A percentile compares a stretch with the other conserved stretches of the same genome.
Evolutionary conservation across 2,797 vertebrate species (phyloP).

Genomic region (Geotrypetes seraphini): DNA sequence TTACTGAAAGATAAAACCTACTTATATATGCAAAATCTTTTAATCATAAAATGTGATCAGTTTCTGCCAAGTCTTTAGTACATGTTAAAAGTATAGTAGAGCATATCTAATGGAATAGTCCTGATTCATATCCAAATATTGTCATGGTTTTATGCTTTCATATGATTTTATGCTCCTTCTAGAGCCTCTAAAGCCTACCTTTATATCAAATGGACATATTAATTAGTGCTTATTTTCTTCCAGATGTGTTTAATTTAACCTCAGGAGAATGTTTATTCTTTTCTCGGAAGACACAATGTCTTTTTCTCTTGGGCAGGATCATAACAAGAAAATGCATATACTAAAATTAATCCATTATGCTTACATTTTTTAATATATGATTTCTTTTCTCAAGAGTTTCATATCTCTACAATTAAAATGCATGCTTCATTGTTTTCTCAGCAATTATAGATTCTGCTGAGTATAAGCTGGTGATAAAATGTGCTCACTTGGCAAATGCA

Average conservation of each 20-base stretch:
- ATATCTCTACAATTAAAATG: conserved; percentile 24
- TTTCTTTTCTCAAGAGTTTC: conserved; percentile 22
- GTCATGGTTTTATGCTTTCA: no score
- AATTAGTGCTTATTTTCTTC: not conserved
- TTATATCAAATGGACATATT: no score
- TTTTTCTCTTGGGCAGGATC: not conserved
- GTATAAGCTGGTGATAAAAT: conserved; percentile 20
- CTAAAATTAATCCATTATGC: conserved; percentile 17
- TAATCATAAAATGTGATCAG: no score
- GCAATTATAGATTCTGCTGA: conserved; percentile 30
- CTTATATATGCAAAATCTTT: no score
- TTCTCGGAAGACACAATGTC: conserved; percentile 4
- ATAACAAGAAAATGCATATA: conserved; percentile 11
- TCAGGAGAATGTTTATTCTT: not conserved
- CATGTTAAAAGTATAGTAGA: no score
- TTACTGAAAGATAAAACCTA: no score
- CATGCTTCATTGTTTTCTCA: conserved; percentile 15
- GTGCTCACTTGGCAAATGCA: conserved; percentile 7
- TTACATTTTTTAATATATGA: conserved; percentile 10
- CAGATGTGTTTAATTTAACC: not conserved
- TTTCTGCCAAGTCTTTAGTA: no score
- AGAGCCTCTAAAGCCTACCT: no score
- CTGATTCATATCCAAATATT: no score
- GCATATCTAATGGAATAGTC: no score
- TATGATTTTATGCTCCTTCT: no score